Evolutionary conservation across 30 jellyfish, hydroid and myxozoan genomes (phyloP).

Genomic region (Aurelia coerulea): DNA sequence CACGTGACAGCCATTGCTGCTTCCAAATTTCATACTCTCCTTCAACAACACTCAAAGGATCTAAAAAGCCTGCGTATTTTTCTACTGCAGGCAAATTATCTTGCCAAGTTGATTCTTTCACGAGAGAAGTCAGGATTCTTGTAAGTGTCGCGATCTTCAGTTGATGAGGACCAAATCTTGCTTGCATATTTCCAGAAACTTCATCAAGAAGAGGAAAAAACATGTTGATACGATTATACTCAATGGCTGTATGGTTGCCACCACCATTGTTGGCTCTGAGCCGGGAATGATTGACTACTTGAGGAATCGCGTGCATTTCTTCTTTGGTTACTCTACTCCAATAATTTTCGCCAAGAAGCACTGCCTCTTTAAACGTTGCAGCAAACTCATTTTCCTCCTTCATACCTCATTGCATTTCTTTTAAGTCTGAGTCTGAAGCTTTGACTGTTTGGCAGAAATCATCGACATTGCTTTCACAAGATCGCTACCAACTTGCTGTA

Average conservation of each 20-base stretch:
- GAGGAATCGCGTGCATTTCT: background rate
- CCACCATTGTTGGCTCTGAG: too few species aligned
- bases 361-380: constrained; percentile 6
- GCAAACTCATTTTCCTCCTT: constrained; percentile 20
- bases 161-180: too few species aligned
- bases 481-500: constrained; percentile 28
- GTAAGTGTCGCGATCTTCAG: too few species aligned
- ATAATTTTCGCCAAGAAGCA: constrained; percentile 20
- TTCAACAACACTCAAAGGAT: background rate
- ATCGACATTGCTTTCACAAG: constrained; percentile 34
- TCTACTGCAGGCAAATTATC: background rate
- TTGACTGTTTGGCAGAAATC: constrained; percentile 22
- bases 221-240: too few species aligned
- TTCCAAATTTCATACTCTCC: background rate
- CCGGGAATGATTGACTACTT: constrained; percentile 15
- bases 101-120: background rate
- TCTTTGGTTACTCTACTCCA: background rate
- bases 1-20: too few species aligned
- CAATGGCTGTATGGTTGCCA: too few species aligned
- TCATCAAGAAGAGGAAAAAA: too few species aligned
- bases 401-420: background rate
- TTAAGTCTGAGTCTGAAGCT: background rate
- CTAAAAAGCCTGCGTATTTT: background rate
- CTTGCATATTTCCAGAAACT: too few species aligned
- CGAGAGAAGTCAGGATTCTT: background rate